Evolutionary conservation across 1,140 invertebrate species (phyloP).

Genomic region (Chionoecetes opilio): DNA sequence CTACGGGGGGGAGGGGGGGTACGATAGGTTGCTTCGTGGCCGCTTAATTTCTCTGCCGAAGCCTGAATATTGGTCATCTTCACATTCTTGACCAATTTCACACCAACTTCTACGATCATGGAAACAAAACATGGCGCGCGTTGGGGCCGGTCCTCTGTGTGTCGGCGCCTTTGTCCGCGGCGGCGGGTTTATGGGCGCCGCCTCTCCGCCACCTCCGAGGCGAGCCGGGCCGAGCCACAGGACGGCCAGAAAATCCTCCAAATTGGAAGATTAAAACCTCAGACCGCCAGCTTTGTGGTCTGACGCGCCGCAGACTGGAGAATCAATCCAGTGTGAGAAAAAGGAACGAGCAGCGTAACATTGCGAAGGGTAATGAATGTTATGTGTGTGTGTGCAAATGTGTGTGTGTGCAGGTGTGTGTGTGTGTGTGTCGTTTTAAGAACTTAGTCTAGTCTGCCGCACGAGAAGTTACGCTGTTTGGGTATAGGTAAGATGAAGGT

Average conservation of each 20-base stretch:
- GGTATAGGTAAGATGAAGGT: neutral
- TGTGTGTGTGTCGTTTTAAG: too few species aligned
- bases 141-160: neutral
- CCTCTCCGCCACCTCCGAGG: neutral
- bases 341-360: neutral
- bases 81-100: neutral
- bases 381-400: neutral
- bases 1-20: neutral
- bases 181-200: neutral
- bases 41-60: neutral
- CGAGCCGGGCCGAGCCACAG: neutral
- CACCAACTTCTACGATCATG: neutral
- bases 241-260: conserved; percentile 2
- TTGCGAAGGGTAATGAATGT: neutral
- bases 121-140: neutral
- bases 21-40: neutral
- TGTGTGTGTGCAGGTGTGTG: conserved; percentile 2
- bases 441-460: too few species aligned
- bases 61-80: neutral
- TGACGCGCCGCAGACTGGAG: conserved; percentile 22
- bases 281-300: conserved; percentile 13
- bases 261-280: conserved; percentile 20
- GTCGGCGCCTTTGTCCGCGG: neutral
- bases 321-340: conserved; percentile 14
- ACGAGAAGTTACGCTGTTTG: neutral